phyloP scores from a whole-genome alignment of 2,797 vertebrate genomes.

The Parotocinclus haroldoi region DNA sequence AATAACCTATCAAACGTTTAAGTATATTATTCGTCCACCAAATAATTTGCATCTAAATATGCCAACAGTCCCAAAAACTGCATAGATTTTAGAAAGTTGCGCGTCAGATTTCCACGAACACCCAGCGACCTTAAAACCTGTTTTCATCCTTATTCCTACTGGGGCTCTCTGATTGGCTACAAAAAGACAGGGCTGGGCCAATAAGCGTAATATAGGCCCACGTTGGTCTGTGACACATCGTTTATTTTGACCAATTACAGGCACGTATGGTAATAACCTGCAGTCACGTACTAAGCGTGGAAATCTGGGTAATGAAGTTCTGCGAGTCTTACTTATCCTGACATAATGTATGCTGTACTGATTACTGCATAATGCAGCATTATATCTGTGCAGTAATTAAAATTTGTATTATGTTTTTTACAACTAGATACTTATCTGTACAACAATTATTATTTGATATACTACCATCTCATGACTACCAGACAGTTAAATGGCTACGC shows the following conservation, averaged over 20 bases:
- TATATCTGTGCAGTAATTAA: too few species aligned
- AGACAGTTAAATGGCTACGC: too few species aligned
- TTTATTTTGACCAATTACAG: slow-evolving; percentile 25
- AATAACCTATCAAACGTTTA: background rate
- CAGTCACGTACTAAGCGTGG: background rate
- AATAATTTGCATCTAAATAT: background rate
- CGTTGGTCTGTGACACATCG: slow-evolving; percentile 43
- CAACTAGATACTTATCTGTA: too few species aligned
- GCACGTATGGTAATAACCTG: background rate
- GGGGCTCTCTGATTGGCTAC: slow-evolving; percentile 28
- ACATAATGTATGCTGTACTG: too few species aligned
- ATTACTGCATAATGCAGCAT: too few species aligned
- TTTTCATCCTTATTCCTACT: background rate
- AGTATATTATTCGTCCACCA: background rate
- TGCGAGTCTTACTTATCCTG: too few species aligned
- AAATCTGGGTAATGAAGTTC: slow-evolving; percentile 40
- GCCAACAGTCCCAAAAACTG: background rate
- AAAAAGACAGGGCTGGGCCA: slow-evolving; percentile 7
- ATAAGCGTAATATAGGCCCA: slow-evolving; percentile 33
- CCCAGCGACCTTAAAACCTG: slow-evolving; percentile 39
- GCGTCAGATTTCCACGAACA: background rate
- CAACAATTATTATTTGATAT: too few species aligned
- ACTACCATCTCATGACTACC: too few species aligned
- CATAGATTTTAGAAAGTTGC: background rate
- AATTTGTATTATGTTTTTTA: too few species aligned